Percentiles rank a stretch among this genome's conserved stretches.
These are phyloP conservation scores for Cryptops parisi DNA, from an alignment of 2,888 invertebrate genomes.

Conservation along the genomic window DNA sequence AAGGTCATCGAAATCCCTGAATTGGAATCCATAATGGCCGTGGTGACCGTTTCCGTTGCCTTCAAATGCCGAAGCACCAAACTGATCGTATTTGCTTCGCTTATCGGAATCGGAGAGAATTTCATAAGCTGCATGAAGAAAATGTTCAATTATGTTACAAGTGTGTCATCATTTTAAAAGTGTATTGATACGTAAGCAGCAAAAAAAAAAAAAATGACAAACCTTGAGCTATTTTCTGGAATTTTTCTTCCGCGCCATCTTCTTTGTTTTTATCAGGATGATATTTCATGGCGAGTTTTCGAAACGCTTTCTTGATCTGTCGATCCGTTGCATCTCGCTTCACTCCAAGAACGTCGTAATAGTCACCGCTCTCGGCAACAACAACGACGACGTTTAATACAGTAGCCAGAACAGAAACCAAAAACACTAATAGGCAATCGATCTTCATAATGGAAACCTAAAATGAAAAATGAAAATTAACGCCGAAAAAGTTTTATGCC, in stretches of 20 bases:
- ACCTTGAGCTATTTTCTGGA: slow-evolving; percentile 40
- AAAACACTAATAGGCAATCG: not conserved
- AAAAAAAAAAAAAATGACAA: not conserved
- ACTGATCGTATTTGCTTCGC: slow-evolving; percentile 33
- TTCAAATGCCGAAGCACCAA: slow-evolving; percentile 30
- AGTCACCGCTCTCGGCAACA: slow-evolving; percentile 28
- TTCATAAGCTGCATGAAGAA: slow-evolving; percentile 34
- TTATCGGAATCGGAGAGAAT: slow-evolving; percentile 34
- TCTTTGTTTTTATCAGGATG: slow-evolving; percentile 40
- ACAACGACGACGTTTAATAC: not conserved
- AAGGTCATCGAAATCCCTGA: slow-evolving; percentile 34
- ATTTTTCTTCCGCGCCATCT: slow-evolving; percentile 36
- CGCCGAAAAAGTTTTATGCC: not conserved
- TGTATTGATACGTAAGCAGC: not conserved
- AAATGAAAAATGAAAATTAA: not conserved
- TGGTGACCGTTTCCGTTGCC: slow-evolving; percentile 18
- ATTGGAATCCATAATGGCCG: slow-evolving; percentile 20
- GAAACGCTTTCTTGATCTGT: slow-evolving; percentile 39
- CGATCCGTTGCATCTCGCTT: slow-evolving; percentile 32
- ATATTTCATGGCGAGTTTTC: slow-evolving; percentile 38
- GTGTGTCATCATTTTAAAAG: not conserved
- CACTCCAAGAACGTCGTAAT: slow-evolving; percentile 37
- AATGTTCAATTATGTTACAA: too few relatives aligned
- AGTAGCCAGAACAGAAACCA: not conserved
- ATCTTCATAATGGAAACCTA: not conserved